Percentiles rank a stretch among this genome's conserved stretches.
Evolutionary conservation across 2,888 invertebrate genomes (phyloP).

Genomic region (Synergus japonicus): DNA sequence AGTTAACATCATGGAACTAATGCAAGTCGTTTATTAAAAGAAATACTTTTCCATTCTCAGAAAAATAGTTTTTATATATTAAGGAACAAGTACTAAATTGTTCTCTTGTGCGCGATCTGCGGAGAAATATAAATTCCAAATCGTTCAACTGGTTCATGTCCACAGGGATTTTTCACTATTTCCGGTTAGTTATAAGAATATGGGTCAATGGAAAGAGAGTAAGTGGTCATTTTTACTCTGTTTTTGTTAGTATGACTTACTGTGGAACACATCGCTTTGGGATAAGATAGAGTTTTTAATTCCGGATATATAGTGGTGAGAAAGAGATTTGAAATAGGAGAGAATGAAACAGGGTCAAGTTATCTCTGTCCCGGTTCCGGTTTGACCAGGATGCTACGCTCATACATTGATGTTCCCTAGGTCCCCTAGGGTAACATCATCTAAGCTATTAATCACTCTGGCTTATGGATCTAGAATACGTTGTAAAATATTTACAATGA

Average conservation of each 20-base stretch:
- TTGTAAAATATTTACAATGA: slow-evolving; percentile 26
- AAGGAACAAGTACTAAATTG: no score
- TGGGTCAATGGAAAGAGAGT: no score
- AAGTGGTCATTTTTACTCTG: not conserved
- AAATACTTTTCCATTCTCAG: not conserved
- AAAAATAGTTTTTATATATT: no score
- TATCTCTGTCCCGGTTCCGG: slow-evolving; percentile 42
- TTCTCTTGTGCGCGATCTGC: no score
- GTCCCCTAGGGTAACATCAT: slow-evolving; percentile 62
- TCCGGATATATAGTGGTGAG: not conserved
- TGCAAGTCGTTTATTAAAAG: not conserved
- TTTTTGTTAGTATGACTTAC: not conserved
- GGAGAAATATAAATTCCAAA: no score
- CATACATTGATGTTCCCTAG: slow-evolving; percentile 67
- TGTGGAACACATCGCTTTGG: not conserved
- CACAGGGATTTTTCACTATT: no score
- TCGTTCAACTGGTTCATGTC: no score
- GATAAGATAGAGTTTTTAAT: not conserved
- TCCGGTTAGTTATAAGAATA: no score
- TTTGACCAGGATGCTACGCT: slow-evolving; percentile 52
- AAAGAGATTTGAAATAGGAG: not conserved
- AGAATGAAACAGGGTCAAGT: not conserved
- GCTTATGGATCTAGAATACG: slow-evolving; percentile 50
- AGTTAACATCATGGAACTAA: not conserved
- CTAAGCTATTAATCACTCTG: slow-evolving; percentile 68